Base-by-base conservation (phyloP, 2,113 vertebrate species). In the Stigmatopora argus region DNA sequence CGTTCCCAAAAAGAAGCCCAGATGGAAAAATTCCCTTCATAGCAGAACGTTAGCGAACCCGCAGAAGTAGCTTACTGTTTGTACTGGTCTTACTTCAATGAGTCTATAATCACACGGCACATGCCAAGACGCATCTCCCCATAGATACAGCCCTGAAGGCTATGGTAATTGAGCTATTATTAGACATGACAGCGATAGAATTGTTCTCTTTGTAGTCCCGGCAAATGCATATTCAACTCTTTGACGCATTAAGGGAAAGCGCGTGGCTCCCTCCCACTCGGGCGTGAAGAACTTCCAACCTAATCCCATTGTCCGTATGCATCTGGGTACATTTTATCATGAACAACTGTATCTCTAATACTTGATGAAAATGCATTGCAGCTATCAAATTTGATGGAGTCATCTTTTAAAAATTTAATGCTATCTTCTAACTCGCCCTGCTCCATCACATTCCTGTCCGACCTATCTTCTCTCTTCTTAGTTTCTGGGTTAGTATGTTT, bases 131-230 rank as follows among this genome's bases (percentile, higher is more conserved):
- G 72, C 72, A 72, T 83, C 73, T 83, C 74, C 81, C 81, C 66
- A 72, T 75, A 78, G 76, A 81, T 72, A 61, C 69, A 77, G 81
- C 82, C 72, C 79, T 80, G 75, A 73, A 85, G 85, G 78, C 78
- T 83, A 83, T 85, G 78, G 63, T 83, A 82, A 85, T 80, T 65
- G 75, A 73, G 77, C 79, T 83, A 86, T 83, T 85, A 83, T 82
- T 85, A 85, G 82, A 83, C 72, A 72, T 61, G 65, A 73, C 72
- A 83, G 77, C 64, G 55, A 78, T 78, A 74, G 77, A 82, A 82
- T 83, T 83, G 78, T 84, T 85, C 78, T 82, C 83, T 87, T 87
- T 84, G 85, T 86, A 80, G 85, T 85, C 71, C 62, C 71, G 65
- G 69, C 73, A 71, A 84, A 84, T 78, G 76, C 76, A 79, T 81